Percentiles rank a stretch among this genome's conserved stretches.
phyloP scores from a whole-genome alignment of 2,113 vertebrate genomes.

The Rhinogobius similis region DNA sequence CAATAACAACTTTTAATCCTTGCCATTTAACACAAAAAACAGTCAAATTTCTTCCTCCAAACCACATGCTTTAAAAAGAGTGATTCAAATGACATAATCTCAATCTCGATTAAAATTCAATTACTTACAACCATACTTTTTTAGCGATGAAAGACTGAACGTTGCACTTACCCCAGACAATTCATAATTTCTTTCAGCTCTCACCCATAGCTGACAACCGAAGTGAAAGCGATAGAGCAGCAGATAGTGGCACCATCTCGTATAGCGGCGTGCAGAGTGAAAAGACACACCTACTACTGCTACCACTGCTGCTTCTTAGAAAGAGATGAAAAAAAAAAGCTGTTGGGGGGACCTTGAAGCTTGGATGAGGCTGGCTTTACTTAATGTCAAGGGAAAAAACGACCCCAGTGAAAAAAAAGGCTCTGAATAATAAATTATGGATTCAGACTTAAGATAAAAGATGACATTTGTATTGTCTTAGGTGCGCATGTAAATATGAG shows the following conservation, averaged over 20 bases:
- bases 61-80: too few species aligned
- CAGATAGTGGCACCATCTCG: constrained; percentile 18
- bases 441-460: constrained; percentile 58
- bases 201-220: constrained; percentile 53
- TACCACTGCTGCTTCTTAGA: constrained; percentile 6
- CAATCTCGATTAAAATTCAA: too few species aligned
- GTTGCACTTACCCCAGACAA: constrained; percentile 85
- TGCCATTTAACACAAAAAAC: too few species aligned
- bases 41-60: too few species aligned
- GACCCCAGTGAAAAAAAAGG: constrained; percentile 56
- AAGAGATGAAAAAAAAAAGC: constrained; percentile 25
- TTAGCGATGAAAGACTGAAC: neutral
- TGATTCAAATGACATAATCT: too few species aligned
- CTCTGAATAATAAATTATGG: constrained; percentile 64
- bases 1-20: too few species aligned
- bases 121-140: neutral
- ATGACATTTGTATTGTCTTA: constrained; percentile 24
- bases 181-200: constrained; percentile 77
- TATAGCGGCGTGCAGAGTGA: neutral
- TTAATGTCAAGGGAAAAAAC: constrained; percentile 70
- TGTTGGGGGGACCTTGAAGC: constrained; percentile 39
- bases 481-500: constrained; percentile 23
- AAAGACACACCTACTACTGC: constrained; percentile 23
- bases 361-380: constrained; percentile 65
- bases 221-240: constrained; percentile 16